Conservation (phyloP, 2,888 invertebrate genomes). For the Petrolisthes cinctipes region DNA sequence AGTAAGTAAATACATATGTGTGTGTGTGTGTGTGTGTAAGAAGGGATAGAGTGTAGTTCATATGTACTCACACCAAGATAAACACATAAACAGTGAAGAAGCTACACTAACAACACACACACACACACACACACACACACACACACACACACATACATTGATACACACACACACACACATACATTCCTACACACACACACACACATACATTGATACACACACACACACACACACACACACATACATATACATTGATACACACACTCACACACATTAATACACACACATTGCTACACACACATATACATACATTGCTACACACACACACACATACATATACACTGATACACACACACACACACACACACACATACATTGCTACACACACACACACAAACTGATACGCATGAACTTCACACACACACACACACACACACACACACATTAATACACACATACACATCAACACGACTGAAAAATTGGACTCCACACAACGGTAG, state of each 20-base stretch:
- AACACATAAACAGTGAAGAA: background rate
- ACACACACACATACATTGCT: no score
- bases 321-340: no score
- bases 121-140: background rate
- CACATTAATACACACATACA: no score
- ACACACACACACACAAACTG: no score
- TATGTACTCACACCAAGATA: background rate
- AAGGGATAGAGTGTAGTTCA: background rate
- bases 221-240: background rate
- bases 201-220: slow-evolving; percentile 4
- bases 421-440: no score
- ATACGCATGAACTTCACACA: no score
- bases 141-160: background rate
- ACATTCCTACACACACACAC: background rate
- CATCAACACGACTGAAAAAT: no score
- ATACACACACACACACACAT: background rate
- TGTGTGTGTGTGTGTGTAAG: background rate
- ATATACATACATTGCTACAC: no score
- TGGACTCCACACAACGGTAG: no score
- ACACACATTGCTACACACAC: background rate
- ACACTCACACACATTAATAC: no score
- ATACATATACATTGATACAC: no score
- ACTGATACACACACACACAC: no score
- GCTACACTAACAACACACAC: background rate
- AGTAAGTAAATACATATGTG: background rate